Evolutionary conservation across 2,113 vertebrate species (phyloP).

Genomic region (Eolophus roseicapilla): DNA sequence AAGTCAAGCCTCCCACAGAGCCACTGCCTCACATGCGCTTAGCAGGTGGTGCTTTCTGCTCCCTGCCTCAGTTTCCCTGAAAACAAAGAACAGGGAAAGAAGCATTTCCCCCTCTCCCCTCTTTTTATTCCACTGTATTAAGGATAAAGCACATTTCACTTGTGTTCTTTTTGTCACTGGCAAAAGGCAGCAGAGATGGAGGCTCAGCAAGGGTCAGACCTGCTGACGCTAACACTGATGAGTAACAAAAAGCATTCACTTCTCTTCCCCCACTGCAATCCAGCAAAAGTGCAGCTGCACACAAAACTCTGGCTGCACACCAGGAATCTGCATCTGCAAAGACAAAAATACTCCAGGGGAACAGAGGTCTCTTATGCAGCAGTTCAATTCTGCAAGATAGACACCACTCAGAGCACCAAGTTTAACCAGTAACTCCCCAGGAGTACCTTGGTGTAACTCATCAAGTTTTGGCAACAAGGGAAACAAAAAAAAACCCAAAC

Average conservation of each 20-base stretch:
- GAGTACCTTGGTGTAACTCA: neutral
- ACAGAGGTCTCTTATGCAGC: neutral
- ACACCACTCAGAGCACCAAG: accelerated
- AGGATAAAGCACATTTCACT: neutral
- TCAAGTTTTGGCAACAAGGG: neutral
- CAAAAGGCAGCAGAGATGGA: neutral
- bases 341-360: neutral
- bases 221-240: no score
- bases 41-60: neutral
- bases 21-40: no score
- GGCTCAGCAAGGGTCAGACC: neutral
- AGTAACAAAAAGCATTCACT: neutral
- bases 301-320: neutral
- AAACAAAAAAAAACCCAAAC: no score
- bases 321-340: neutral
- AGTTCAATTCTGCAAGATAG: neutral
- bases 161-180: neutral
- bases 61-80: neutral
- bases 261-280: neutral
- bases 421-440: neutral
- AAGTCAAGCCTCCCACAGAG: neutral
- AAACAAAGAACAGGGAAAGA: neutral
- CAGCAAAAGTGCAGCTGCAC: neutral
- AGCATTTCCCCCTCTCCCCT: neutral
- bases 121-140: neutral